Base-by-base conservation (phyloP, 2,797 vertebrate species). In the Oryzias dopingdopingensis region DNA sequence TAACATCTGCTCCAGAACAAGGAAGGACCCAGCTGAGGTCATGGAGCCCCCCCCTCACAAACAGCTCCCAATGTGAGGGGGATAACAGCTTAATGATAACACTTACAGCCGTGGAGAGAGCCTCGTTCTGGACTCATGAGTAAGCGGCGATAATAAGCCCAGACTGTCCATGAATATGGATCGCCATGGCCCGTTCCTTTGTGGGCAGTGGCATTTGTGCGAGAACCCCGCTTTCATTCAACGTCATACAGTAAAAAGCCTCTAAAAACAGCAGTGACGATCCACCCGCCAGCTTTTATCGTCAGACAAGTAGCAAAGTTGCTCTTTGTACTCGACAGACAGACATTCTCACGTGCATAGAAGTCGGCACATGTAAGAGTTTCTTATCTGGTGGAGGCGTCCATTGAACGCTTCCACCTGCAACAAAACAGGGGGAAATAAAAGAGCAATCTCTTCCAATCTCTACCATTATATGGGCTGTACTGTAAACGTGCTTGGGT, bases 1-100 rank as follows among this genome's bases (percentile, higher is more conserved):
- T 88, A 92, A 93, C 93, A 95, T 94, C 93, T 95, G 93, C 90
- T 91, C 84, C 86, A 83, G 90, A 92, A 89, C 76, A 73, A 85
- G 80, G 84, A 87, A 76, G 77, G 69, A 86, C 79, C 77, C 80
- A 82, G 82, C 78, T 84, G 83, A 81, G 80, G 84, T 87, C 80
- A 57, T 56, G 41, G 51, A 79, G 70, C 54, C 70, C 70, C 81
- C 32, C 10, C 10, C 7, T 2, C 2, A 29, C 6, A 86, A 79
- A 83, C 84, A 79, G 79, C 72, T 75, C 65, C 63, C 50, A 58
- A 84, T 82, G 79, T 67, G 81, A 70, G 70, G 62, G 49, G 82
- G 79, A 76, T 83, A 86, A 86, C 85, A 81, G 85, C 86, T 76
- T 86, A 84, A 88, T 90, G 85, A 90, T 85, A 79, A 87, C 82